Conservation (phyloP, 2,797 vertebrate genomes). For the Propithecus deckenii region DNA sequence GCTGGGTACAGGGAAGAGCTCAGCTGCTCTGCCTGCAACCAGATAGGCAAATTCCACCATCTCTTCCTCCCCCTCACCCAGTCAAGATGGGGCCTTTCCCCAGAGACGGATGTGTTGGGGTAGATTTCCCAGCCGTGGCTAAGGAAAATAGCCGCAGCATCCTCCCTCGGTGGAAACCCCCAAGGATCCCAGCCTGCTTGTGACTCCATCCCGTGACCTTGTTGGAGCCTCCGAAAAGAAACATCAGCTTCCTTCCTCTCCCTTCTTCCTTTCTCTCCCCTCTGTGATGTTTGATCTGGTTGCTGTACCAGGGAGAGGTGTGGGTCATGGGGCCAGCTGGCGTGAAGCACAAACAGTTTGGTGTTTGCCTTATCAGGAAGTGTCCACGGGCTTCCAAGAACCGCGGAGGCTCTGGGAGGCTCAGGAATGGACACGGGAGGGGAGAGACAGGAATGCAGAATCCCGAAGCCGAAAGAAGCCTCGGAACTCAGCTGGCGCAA, state of each 20-base stretch:
- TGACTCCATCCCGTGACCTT: neutral
- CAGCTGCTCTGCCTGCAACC: neutral
- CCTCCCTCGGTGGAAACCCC: neutral
- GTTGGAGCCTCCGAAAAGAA: neutral
- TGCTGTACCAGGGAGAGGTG: neutral
- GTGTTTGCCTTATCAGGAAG: constrained; percentile 26
- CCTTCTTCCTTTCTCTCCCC: neutral
- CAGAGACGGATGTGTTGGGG: neutral
- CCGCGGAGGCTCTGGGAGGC: neutral
- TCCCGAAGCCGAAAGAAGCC: neutral
- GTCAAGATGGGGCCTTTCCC: neutral
- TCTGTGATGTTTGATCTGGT: rapidly evolving
- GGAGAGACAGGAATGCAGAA: neutral
- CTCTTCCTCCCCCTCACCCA: neutral
- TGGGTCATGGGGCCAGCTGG: neutral
- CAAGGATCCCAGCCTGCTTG: neutral
- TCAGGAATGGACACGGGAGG: rapidly evolving
- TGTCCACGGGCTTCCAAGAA: neutral
- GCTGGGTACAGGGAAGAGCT: neutral
- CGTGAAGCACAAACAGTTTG: neutral
- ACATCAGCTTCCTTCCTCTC: neutral
- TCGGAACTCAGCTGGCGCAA: neutral
- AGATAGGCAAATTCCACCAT: neutral
- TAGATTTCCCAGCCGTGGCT: neutral
- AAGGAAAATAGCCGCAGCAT: neutral